A percentile compares a stretch with the other conserved stretches of the same genome.
Conservation (phyloP, 2,888 invertebrate species). For the Archips xylosteana region DNA sequence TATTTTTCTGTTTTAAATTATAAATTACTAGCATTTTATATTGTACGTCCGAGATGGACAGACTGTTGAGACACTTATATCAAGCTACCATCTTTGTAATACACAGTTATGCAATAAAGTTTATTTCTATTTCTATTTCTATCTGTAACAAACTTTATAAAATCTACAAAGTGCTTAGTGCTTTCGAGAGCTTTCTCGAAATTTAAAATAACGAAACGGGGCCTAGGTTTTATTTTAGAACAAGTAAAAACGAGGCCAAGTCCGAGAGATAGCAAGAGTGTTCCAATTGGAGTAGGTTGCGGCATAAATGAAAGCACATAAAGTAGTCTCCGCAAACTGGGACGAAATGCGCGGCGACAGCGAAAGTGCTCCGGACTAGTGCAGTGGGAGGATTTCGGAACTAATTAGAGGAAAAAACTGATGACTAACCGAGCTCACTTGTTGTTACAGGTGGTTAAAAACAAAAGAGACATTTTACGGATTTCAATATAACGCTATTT, state of each 20-base stretch:
- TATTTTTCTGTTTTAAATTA: no score
- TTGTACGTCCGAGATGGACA: no score
- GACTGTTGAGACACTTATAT: no score
- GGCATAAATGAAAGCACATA: conserved; percentile 33
- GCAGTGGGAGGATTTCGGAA: conserved; percentile 5
- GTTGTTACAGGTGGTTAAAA: conserved; percentile 7
- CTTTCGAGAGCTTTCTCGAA: no score
- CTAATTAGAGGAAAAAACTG: conserved; percentile 16
- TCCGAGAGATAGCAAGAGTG: conserved; percentile 29
- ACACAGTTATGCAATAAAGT: no score
- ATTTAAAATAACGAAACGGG: no score
- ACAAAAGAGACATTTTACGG: neutral
- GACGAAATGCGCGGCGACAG: conserved; percentile 20
- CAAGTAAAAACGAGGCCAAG: conserved; percentile 23
- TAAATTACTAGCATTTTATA: no score
- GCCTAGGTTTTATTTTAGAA: conserved; percentile 2
- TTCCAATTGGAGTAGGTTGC: conserved; percentile 37
- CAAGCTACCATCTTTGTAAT: no score
- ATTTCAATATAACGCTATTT: conserved; percentile 12
- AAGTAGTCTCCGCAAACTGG: conserved; percentile 20
- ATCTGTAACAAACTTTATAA: neutral
- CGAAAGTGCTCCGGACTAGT: conserved; percentile 32
- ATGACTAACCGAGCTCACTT: conserved; percentile 16
- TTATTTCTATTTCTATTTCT: no score
- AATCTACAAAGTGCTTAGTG: no score